These are phyloP conservation scores for Orthosia incerta DNA, from an alignment of 2,888 invertebrate genomes.

Conservation along the genomic window DNA sequence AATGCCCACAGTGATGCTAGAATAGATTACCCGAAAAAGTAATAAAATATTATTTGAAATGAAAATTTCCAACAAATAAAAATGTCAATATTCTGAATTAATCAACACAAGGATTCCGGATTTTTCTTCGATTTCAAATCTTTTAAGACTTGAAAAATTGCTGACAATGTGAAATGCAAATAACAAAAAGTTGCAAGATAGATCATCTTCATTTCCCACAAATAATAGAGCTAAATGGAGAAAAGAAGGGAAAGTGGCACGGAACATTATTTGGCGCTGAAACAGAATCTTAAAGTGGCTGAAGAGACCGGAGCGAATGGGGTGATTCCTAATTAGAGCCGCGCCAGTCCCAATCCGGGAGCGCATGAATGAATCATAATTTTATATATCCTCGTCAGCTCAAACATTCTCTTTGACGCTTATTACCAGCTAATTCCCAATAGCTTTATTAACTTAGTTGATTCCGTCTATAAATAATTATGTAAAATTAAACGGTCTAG, in stretches of 20 bases:
- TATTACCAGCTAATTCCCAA: conserved; percentile 44
- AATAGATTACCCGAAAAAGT: too few relatives aligned
- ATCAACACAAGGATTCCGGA: too few relatives aligned
- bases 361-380: conserved; percentile 60
- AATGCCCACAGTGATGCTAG: too few relatives aligned
- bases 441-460: conserved; percentile 31
- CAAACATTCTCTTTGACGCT: conserved; percentile 55
- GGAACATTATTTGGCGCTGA: conserved; percentile 55
- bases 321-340: conserved; percentile 62
- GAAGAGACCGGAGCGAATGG: conserved; percentile 43
- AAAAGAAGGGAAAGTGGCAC: conserved; percentile 38
- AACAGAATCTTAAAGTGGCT: conserved; percentile 64
- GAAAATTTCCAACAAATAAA: too few relatives aligned
- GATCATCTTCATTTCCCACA: conserved; percentile 21
- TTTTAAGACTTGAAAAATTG: not conserved
- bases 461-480: conserved; percentile 47
- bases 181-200: not conserved
- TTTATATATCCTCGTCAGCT: conserved; percentile 50
- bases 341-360: conserved; percentile 35
- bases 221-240: conserved; percentile 38
- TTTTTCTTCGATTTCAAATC: not conserved
- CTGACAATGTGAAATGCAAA: not conserved
- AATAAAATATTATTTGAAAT: too few relatives aligned
- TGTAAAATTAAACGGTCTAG: conserved; percentile 51
- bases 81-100: too few relatives aligned